Evolutionary conservation across 35 echinoderm and acorn worm species (phyloP).

Genomic region (Strongylocentrotus purpuratus): DNA sequence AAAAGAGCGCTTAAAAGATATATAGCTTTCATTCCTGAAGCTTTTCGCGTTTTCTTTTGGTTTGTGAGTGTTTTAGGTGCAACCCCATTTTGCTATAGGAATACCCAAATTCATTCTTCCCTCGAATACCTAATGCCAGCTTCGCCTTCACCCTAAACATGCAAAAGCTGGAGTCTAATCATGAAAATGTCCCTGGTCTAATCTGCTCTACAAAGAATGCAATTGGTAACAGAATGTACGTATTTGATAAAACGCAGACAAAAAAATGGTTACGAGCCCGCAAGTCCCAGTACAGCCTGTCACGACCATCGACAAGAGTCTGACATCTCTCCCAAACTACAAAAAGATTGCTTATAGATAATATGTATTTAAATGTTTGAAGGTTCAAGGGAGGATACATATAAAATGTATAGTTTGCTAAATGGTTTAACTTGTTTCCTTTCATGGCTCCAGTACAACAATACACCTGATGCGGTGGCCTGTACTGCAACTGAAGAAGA

Average conservation of each 20-base stretch:
- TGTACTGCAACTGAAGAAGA: too few species aligned
- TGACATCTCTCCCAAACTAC: neutral
- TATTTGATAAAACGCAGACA: neutral
- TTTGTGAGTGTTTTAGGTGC: too few species aligned
- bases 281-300: neutral
- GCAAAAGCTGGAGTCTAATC: too few species aligned
- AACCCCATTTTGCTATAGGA: too few species aligned
- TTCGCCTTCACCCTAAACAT: too few species aligned
- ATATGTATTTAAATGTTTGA: neutral
- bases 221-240: neutral
- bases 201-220: neutral
- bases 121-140: too few species aligned
- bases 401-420: neutral
- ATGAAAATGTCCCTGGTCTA: too few species aligned
- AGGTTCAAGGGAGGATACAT: neutral
- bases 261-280: neutral
- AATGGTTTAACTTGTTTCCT: neutral
- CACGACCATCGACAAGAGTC: neutral
- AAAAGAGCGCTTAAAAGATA: neutral
- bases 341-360: neutral
- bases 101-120: too few species aligned
- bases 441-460: too few species aligned
- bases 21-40: neutral
- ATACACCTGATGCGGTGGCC: too few species aligned
- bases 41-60: too few species aligned